Percentiles rank a stretch among this genome's conserved stretches.
Conservation (phyloP, 2,797 vertebrate genomes). For the Pangasius larnaudii region DNA sequence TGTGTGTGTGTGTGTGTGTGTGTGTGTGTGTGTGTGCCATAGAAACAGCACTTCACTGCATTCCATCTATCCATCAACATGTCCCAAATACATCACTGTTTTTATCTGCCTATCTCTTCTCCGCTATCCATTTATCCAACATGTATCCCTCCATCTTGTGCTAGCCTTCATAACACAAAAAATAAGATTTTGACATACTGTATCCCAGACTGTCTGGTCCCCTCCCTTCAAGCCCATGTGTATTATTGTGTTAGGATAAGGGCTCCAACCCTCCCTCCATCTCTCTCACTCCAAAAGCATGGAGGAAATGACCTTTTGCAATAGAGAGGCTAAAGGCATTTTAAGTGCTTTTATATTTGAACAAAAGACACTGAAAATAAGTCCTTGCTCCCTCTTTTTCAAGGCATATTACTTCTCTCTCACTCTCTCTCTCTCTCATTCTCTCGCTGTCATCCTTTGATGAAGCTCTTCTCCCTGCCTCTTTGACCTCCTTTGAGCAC, state of each 20-base stretch:
- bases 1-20: not conserved
- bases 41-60: constrained; percentile 8
- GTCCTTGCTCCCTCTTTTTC: not conserved
- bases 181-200: constrained; percentile 15
- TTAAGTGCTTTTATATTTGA: constrained; percentile 33
- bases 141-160: constrained; percentile 7
- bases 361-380: not conserved
- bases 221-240: not conserved
- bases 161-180: constrained; percentile 24
- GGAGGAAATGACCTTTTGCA: constrained; percentile 15
- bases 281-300: not conserved
- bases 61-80: constrained; percentile 45
- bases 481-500: constrained; percentile 53
- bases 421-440: not conserved
- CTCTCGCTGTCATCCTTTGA: constrained; percentile 13
- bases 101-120: constrained; percentile 20
- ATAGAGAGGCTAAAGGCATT: constrained; percentile 3
- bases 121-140: constrained; percentile 28
- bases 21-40: not conserved
- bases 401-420: not conserved
- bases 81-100: constrained; percentile 48
- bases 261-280: not conserved
- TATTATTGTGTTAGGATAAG: constrained; percentile 22
- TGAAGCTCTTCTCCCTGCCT: constrained; percentile 16
- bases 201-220: not conserved